These are phyloP conservation scores for Syngnathus floridae DNA, from an alignment of 2,113 vertebrate genomes.

Conservation along the genomic window DNA sequence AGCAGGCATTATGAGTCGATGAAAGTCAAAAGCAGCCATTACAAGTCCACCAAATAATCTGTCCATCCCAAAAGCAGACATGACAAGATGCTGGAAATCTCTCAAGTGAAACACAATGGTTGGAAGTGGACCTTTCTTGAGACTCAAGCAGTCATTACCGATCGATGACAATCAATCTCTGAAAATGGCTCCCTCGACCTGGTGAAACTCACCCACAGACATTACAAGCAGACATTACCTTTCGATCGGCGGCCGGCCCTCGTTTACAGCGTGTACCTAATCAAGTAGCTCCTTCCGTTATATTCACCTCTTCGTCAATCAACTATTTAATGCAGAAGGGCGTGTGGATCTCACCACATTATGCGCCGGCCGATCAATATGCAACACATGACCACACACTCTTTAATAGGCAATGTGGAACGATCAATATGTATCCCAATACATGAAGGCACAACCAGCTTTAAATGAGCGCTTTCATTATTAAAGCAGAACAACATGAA, in stretches of 20 bases:
- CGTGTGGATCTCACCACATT: background rate
- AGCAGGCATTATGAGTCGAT: background rate
- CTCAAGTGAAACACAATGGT: too few relatives aligned
- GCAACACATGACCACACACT: too few relatives aligned
- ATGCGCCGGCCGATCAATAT: background rate
- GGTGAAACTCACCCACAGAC: background rate
- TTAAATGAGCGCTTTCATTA: constrained; percentile 41
- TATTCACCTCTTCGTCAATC: background rate
- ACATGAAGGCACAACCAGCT: constrained; percentile 38
- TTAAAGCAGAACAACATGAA: background rate
- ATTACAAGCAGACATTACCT: background rate
- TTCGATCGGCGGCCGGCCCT: background rate
- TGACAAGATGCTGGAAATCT: too few relatives aligned
- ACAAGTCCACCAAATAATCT: too few relatives aligned
- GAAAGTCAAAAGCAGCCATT: too few relatives aligned
- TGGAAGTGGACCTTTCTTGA: too few relatives aligned
- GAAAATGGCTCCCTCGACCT: too few relatives aligned
- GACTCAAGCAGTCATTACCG: too few relatives aligned
- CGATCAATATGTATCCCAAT: background rate
- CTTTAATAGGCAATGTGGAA: too few relatives aligned
- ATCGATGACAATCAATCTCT: too few relatives aligned
- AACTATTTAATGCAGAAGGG: background rate
- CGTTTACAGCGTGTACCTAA: background rate
- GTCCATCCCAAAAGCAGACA: too few relatives aligned
- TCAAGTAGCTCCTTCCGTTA: background rate